Evolutionary conservation across 1,140 invertebrate genomes (phyloP).

Genomic region (Himalopsyche phryganea): DNA sequence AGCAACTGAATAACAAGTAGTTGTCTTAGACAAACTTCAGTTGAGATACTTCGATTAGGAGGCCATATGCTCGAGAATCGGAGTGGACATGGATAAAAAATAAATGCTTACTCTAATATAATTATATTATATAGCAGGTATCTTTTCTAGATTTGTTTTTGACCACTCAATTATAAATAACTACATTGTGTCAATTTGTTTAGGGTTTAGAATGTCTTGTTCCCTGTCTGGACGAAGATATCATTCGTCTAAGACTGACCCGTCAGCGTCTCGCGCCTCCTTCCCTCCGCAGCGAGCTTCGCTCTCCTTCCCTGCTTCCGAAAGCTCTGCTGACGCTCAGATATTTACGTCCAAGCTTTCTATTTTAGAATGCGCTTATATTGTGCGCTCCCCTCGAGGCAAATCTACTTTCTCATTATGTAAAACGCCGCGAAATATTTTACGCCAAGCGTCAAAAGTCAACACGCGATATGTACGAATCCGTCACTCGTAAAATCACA

Average conservation of each 20-base stretch:
- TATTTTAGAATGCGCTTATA: slow-evolving; percentile 26
- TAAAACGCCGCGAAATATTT: slow-evolving; percentile 8
- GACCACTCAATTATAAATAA: not conserved
- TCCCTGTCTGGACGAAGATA: not conserved
- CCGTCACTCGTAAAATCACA: no score
- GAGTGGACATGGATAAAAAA: no score
- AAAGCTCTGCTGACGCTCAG: slow-evolving; percentile 1
- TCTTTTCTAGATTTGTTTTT: no score
- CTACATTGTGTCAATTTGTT: not conserved
- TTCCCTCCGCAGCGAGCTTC: not conserved
- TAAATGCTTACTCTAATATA: no score
- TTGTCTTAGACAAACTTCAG: no score
- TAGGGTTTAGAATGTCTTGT: not conserved
- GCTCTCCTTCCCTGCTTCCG: not conserved
- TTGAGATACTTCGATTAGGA: no score
- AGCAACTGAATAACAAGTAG: no score
- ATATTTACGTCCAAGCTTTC: slow-evolving; percentile 23
- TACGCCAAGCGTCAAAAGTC: no score
- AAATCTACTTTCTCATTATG: slow-evolving; percentile 28
- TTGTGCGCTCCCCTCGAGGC: not conserved
- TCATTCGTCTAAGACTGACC: not conserved
- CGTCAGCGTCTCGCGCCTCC: not conserved
- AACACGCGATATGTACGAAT: no score
- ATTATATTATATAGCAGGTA: no score
- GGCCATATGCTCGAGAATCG: no score